Conservation (phyloP, 1,140 invertebrate genomes). For the Leptinotarsa defecta region DNA sequence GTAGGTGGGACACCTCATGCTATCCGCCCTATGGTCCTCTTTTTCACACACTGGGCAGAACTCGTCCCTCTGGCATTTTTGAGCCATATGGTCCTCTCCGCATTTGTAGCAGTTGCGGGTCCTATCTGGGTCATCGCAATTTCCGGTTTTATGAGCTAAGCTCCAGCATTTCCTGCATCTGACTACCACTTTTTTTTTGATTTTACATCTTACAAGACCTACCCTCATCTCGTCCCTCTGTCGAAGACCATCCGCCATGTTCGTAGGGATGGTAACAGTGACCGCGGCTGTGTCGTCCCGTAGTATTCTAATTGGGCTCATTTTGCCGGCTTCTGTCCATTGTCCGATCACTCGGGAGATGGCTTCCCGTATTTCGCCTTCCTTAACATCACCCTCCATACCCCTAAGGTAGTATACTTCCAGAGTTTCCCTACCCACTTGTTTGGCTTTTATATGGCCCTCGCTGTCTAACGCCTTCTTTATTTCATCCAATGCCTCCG, state of each 20-base stretch:
- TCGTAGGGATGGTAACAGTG: conserved; percentile 22
- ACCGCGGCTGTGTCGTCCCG: conserved; percentile 23
- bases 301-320: conserved; percentile 26
- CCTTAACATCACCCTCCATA: conserved; percentile 10
- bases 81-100: conserved; percentile 26
- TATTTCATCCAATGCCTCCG: conserved; percentile 11
- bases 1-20: conserved; percentile 13
- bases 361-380: conserved; percentile 24
- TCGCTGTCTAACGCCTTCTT: not conserved
- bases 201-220: conserved; percentile 26
- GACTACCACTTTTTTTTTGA: conserved; percentile 28
- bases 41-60: conserved; percentile 18
- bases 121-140: conserved; percentile 32
- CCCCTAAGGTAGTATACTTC: not conserved
- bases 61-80: conserved; percentile 4
- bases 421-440: not conserved
- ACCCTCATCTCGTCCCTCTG: not conserved
- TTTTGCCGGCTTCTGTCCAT: not conserved
- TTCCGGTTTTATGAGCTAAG: conserved; percentile 22
- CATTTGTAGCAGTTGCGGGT: conserved; percentile 32
- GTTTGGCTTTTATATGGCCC: not conserved
- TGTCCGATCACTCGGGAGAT: conserved; percentile 9
- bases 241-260: conserved; percentile 10
- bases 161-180: conserved; percentile 39
- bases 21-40: not conserved